Evolutionary conservation across 2,113 vertebrate species (phyloP).

Genomic region (Psilopogon haemacephalus): DNA sequence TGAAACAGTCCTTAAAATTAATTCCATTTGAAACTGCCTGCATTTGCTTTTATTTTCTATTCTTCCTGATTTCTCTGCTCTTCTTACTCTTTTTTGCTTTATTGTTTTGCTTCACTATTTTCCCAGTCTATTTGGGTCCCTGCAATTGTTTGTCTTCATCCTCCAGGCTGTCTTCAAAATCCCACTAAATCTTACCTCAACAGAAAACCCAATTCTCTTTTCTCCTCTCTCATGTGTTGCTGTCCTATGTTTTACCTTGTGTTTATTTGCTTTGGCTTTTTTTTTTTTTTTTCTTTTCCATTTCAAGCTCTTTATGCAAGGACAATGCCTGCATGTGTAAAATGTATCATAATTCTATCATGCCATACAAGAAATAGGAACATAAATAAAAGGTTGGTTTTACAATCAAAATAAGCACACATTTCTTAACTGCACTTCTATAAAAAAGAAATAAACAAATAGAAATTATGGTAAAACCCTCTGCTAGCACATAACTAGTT

Average conservation of each 20-base stretch:
- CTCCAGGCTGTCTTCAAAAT: slow-evolving; percentile 13
- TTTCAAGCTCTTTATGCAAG: background rate
- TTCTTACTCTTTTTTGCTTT: slow-evolving; percentile 3
- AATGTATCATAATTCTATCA: background rate
- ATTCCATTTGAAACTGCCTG: background rate
- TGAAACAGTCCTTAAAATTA: background rate
- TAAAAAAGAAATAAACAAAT: background rate
- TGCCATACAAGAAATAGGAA: background rate
- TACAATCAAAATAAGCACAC: background rate
- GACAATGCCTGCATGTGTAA: background rate
- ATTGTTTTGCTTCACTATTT: background rate
- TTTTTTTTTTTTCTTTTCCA: background rate
- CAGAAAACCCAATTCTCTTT: background rate
- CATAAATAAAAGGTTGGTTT: background rate
- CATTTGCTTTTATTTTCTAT: background rate
- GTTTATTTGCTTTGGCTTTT: slow-evolving; percentile 8
- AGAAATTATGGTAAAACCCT: background rate
- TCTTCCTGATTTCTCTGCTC: background rate
- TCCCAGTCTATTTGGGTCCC: background rate
- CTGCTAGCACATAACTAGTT: background rate
- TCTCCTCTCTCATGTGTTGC: background rate
- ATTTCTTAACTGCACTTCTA: background rate
- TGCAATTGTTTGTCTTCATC: background rate
- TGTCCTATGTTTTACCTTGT: slow-evolving; percentile 3
- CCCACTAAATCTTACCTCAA: background rate